Conservation (phyloP, 2,797 vertebrate species). For the Nothura maculosa region DNA sequence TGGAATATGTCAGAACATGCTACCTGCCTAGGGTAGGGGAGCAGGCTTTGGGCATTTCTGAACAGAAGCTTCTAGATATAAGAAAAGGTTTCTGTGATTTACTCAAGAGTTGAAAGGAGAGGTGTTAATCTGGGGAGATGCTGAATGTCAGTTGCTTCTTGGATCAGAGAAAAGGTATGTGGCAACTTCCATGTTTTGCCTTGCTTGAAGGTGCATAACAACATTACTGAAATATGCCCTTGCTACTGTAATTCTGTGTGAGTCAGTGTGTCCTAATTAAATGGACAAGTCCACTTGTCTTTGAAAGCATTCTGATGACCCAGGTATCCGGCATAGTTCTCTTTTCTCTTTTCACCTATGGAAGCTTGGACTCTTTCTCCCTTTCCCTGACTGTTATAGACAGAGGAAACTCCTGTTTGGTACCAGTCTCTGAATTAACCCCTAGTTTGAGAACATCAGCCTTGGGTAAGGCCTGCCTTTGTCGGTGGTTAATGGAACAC, state of each 20-base stretch:
- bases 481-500: neutral
- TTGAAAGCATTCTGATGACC: neutral
- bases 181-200: too few relatives aligned
- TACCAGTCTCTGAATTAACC: neutral
- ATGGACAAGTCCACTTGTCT: rapidly evolving
- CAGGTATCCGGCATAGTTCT: rapidly evolving
- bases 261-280: neutral
- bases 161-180: neutral
- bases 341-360: neutral
- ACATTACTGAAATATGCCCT: neutral
- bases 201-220: rapidly evolving
- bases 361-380: too few relatives aligned
- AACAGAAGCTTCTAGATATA: neutral
- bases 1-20: neutral
- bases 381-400: neutral
- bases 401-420: neutral
- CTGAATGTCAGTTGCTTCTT: neutral
- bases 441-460: rapidly evolving
- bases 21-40: neutral
- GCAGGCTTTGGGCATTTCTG: neutral
- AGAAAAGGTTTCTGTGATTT: neutral
- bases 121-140: neutral
- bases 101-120: neutral
- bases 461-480: neutral
- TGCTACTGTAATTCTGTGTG: neutral